Evolutionary conservation across 1,140 invertebrate species (phyloP), one percentile per base, ranked within the genome.

Genomic region (Drosophila sturtevanti): DNA sequence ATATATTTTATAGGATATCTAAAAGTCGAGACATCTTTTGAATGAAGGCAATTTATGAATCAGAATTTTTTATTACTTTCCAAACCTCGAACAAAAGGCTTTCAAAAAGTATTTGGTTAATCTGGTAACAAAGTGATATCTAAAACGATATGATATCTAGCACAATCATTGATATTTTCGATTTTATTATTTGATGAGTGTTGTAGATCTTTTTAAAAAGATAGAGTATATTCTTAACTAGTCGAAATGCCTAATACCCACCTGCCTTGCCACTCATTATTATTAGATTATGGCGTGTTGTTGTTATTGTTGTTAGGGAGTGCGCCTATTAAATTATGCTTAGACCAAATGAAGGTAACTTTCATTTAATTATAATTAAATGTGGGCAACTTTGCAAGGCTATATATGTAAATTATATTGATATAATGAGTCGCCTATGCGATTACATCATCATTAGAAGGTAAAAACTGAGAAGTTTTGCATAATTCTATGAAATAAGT

Each of bases 281-380:
- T 21, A 48, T 48, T 48, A 48, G 41, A 48, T 48, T 48, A 48
- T 21, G 41, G 7, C 41, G 9, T 21, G 41, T 24, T 41, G n/a
- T n/a, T n/a, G n/a, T n/a, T n/a, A n/a, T n/a, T n/a, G n/a, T n/a
- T n/a, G 68, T 52, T 68, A 54, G 60, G 56, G 56, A 38, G 64
- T 56, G 56, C 35, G 31, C 27, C 51, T 24, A 48, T 65, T 64
- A 56, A 60, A 31, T 16, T 34, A 21, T 54, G 68, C 63, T 48
- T 22, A 73, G 41, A 38, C 2, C 70, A 65, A 66, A 59, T 71
- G 65, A 65, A 78, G 58, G 67, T 59, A 22, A 37, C 56, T 68
- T 78, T 63, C 51, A 14, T 78, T 66, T 87, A 87, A 86, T 86
- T 86, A 62, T 79, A 86, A 77, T 89, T 89, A 89, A 86, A 86